A percentile compares a stretch with the other conserved stretches of the same genome.
These are phyloP conservation scores for Heliocidaris tuberculata DNA, from an alignment of 35 echinoderm and acorn worm species.

Conservation along the genomic window DNA sequence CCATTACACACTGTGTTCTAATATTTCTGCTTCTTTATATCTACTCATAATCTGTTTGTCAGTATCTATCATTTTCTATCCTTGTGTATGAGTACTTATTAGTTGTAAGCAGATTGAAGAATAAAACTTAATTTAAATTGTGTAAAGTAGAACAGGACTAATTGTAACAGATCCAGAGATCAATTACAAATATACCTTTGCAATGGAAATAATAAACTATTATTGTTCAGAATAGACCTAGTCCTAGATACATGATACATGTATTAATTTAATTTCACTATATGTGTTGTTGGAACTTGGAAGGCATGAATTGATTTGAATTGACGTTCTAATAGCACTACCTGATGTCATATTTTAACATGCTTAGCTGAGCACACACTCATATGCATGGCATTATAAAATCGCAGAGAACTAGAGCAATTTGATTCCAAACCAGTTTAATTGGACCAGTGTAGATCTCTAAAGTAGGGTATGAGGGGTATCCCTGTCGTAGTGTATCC, in stretches of 20 bases:
- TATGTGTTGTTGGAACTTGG: neutral
- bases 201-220: neutral
- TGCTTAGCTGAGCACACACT: neutral
- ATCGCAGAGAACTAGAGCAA: neutral
- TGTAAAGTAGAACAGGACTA: neutral
- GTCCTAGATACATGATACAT: constrained; percentile 5
- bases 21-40: too few relatives aligned
- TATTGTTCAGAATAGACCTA: neutral
- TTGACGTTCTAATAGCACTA: neutral
- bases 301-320: neutral
- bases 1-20: too few relatives aligned
- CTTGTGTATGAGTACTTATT: too few relatives aligned
- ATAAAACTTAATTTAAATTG: neutral
- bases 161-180: neutral
- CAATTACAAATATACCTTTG: neutral
- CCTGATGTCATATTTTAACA: neutral
- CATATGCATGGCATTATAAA: neutral
- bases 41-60: too few relatives aligned
- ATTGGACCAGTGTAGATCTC: neutral
- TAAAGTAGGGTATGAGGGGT: neutral
- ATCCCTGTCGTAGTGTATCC: neutral
- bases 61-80: too few relatives aligned
- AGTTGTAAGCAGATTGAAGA: neutral
- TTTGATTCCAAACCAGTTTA: neutral
- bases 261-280: neutral